Conservation (phyloP, 2,113 vertebrate species). For the Apeltes quadracus region DNA sequence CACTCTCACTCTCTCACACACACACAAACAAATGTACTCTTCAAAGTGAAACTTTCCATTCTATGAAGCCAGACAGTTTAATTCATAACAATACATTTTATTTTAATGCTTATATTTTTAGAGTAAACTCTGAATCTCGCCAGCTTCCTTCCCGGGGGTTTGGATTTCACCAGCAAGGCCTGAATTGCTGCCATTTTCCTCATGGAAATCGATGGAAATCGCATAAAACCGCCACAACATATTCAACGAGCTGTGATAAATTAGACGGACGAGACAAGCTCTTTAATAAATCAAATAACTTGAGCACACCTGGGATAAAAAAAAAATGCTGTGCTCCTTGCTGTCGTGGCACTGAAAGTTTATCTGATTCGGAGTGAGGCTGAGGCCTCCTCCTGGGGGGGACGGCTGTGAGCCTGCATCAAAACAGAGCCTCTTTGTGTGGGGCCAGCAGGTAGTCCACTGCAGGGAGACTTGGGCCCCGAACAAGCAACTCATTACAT, state of each 20-base stretch:
- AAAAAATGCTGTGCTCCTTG: constrained; percentile 53
- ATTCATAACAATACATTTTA: background rate
- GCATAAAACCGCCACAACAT: background rate
- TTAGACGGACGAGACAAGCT: background rate
- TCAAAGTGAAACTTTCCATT: background rate
- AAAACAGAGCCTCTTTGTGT: constrained; percentile 80
- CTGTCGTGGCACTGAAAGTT: constrained; percentile 53
- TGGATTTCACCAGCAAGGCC: background rate
- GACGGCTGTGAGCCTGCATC: constrained; percentile 23
- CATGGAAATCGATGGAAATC: too few species aligned
- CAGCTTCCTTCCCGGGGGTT: background rate
- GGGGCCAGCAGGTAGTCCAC: constrained; percentile 49
- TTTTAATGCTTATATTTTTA: background rate
- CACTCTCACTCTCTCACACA: too few species aligned
- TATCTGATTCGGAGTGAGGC: constrained; percentile 44
- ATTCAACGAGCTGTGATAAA: background rate
- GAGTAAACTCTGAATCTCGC: background rate
- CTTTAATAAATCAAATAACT: background rate
- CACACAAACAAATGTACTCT: background rate
- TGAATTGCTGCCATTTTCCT: background rate
- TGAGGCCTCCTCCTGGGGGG: constrained; percentile 57
- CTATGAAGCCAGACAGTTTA: background rate
- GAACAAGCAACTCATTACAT: constrained; percentile 63
- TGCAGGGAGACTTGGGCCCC: constrained; percentile 50
- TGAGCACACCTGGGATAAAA: constrained; percentile 29